Conservation (phyloP, 2,888 invertebrate genomes). For the Acrobasis consociella region DNA sequence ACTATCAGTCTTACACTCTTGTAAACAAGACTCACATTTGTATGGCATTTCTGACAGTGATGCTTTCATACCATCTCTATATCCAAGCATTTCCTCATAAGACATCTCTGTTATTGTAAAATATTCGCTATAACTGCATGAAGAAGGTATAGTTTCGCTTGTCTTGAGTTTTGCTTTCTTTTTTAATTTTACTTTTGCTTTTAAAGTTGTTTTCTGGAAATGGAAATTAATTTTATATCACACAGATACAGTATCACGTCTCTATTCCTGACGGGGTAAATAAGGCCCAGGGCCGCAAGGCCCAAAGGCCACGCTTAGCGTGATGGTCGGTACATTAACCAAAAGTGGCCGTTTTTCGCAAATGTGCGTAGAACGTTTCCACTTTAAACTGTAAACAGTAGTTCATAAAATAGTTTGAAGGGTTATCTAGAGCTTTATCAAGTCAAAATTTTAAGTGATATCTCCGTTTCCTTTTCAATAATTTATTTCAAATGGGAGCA, state of each 20-base stretch:
- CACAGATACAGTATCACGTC: too few species aligned
- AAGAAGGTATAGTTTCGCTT: slow-evolving; percentile 24
- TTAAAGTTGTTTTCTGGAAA: slow-evolving; percentile 24
- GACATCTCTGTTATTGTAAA: slow-evolving; percentile 36
- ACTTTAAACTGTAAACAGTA: too few species aligned
- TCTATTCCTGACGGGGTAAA: too few species aligned
- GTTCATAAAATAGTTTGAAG: too few species aligned
- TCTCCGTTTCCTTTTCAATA: too few species aligned
- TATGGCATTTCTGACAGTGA: slow-evolving; percentile 31
- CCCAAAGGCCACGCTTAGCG: too few species aligned
- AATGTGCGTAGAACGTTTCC: too few species aligned
- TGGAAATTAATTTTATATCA: slow-evolving; percentile 5
- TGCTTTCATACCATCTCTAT: slow-evolving; percentile 35
- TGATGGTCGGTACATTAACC: too few species aligned
- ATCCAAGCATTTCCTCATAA: slow-evolving; percentile 42
- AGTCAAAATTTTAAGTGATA: too few species aligned
- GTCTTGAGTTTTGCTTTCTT: slow-evolving; percentile 32
- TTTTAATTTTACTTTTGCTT: slow-evolving; percentile 26
- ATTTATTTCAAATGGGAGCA: too few species aligned
- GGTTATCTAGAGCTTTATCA: too few species aligned
- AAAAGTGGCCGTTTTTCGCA: too few species aligned
- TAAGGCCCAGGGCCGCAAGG: not conserved
- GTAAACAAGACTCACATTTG: slow-evolving; percentile 56
- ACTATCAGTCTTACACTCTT: slow-evolving; percentile 39
- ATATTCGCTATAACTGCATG: slow-evolving; percentile 31